A percentile compares a stretch with the other conserved stretches of the same genome.
These are phyloP conservation scores for Cynocephalus volans DNA, from an alignment of 2,113 vertebrate species.

Conservation along the genomic window DNA sequence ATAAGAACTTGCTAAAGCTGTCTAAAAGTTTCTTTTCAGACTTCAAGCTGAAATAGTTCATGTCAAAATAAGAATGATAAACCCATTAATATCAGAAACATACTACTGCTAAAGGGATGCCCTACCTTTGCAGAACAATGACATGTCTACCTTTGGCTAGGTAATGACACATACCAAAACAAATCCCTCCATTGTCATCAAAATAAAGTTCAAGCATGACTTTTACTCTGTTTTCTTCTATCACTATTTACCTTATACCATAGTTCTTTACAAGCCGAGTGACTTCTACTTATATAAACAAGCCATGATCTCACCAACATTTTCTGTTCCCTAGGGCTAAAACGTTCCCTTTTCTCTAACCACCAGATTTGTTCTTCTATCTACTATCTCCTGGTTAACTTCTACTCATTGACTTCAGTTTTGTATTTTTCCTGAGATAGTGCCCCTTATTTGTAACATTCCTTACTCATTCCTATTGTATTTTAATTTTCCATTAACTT, in stretches of 20 bases:
- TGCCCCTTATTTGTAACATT: neutral
- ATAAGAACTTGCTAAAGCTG: neutral
- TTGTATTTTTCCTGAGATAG: neutral
- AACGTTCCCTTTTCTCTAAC: neutral
- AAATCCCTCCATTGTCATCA: neutral
- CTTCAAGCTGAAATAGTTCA: neutral
- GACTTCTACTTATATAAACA: neutral
- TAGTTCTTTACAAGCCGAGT: neutral
- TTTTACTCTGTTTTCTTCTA: neutral
- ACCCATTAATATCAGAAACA: neutral
- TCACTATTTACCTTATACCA: neutral
- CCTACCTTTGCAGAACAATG: neutral
- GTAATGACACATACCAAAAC: neutral
- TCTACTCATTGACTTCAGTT: neutral
- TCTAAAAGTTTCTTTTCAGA: neutral
- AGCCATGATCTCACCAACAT: neutral
- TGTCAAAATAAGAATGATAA: neutral
- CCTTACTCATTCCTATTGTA: neutral
- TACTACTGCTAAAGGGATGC: neutral
- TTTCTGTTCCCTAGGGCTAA: neutral
- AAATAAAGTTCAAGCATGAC: neutral
- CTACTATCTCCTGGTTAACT: neutral
- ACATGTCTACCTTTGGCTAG: neutral
- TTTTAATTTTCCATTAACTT: neutral
- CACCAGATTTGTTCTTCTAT: neutral